Percentiles rank a stretch among this genome's conserved stretches.
Evolutionary conservation across 2,888 invertebrate species (phyloP).

Genomic region (Trissolcus brochymenae): DNA sequence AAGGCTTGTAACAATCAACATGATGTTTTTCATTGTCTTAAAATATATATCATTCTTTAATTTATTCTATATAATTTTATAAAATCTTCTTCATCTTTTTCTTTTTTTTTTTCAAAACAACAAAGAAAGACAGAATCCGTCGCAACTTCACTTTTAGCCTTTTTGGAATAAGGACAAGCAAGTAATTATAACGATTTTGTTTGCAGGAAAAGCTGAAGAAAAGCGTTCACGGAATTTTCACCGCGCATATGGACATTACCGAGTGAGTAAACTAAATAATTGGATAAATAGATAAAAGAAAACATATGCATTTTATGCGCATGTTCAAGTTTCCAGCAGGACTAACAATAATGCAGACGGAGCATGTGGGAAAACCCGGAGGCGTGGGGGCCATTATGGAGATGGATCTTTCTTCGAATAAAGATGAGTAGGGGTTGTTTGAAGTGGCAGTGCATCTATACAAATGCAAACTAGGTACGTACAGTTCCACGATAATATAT

Average conservation of each 20-base stretch:
- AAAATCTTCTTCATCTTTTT: no score
- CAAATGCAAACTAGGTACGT: slow-evolving; percentile 54
- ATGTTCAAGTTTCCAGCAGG: slow-evolving; percentile 51
- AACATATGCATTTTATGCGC: slow-evolving; percentile 53
- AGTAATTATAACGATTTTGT: slow-evolving; percentile 18
- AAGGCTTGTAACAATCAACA: slow-evolving; percentile 10
- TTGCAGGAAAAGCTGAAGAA: slow-evolving; percentile 14
- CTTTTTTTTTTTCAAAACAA: neutral
- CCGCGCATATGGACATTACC: slow-evolving; percentile 25
- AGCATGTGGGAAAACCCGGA: slow-evolving; percentile 67
- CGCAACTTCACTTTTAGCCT: neutral
- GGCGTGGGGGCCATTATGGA: slow-evolving; percentile 73
- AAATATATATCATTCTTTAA: neutral
- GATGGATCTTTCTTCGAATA: slow-evolving; percentile 74
- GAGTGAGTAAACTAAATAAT: slow-evolving; percentile 38
- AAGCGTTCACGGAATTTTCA: slow-evolving; percentile 14
- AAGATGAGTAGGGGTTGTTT: slow-evolving; percentile 66
- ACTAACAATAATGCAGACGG: slow-evolving; percentile 58
- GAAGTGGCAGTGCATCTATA: slow-evolving; percentile 63
- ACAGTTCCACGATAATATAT: slow-evolving; percentile 71
- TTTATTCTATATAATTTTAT: neutral
- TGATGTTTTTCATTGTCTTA: slow-evolving; percentile 7
- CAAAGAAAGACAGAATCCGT: neutral
- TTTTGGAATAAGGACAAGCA: neutral
- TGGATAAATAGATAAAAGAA: slow-evolving; percentile 49